Evolutionary conservation across 2,888 invertebrate genomes (phyloP), one percentile per base, ranked within the genome.

Genomic region (Callosobruchus maculatus): DNA sequence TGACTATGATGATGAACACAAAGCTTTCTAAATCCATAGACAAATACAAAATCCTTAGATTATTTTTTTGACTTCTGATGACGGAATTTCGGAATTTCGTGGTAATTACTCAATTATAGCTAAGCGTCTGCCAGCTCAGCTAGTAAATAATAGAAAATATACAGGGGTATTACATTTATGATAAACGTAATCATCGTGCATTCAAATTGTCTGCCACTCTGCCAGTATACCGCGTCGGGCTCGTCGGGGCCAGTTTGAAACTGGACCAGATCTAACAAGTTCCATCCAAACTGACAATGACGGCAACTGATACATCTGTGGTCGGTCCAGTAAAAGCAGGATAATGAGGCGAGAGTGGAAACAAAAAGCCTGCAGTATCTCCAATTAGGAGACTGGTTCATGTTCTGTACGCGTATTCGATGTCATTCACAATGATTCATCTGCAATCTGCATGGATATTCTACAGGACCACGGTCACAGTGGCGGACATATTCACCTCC

Each of bases 251-350:
- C 49, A 49, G 49, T 49, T 49, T 49, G 18, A 49, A 49, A 49
- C 49, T 49, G n/a, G 30, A 49, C 49, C 70, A 30, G 2, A 20
- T 30, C 13, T 49, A 49, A 49, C 49, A 18, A 13, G 49, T 68
- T 66, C 21, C 31, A 74, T 72, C 20, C 72, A 49, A 74, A 78
- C 69, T 73, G 73, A 75, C 75, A 74, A 76, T 78, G 80, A 78
- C 78, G 79, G 81, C 80, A 82, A 82, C 79, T 75, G 82, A 82
- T 82, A 81, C 80, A 78, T 80, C 78, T 81, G 82, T 81, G 78
- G 78, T 74, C 75, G 74, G 75, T 3, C 78, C 49, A 78, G 80
- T 80, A 80, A 80, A 80, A 81, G 79, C 80, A 71, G 77, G 77
- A 81, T 82, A 81, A 82, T 82, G 81, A 82, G 81, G 79, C 76